A percentile compares a stretch with the other conserved stretches of the same genome.
These are phyloP conservation scores for Leuciscus waleckii DNA, from an alignment of 2,797 vertebrate species.

Conservation along the genomic window DNA sequence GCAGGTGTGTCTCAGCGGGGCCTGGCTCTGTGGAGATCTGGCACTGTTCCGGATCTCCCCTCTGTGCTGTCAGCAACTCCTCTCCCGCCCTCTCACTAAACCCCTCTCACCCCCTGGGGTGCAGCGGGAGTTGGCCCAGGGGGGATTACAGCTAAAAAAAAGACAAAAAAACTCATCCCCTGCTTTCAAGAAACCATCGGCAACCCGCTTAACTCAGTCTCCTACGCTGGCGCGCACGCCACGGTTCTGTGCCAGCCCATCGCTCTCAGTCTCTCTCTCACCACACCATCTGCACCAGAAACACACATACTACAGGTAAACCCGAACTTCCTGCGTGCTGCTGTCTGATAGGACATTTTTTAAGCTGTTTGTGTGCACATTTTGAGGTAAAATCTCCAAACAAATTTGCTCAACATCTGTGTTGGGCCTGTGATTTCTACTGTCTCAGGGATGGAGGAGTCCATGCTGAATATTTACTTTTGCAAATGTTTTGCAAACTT, in stretches of 20 bases:
- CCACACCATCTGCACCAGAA: constrained; percentile 74
- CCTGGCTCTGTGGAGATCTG: constrained; percentile 60
- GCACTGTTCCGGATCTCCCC: constrained; percentile 60
- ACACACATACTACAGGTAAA: constrained; percentile 76
- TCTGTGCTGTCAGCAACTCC: constrained; percentile 65
- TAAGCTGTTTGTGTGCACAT: constrained; percentile 53
- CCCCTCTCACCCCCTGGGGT: constrained; percentile 71
- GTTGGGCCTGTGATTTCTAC: constrained; percentile 51
- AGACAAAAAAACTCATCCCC: constrained; percentile 70
- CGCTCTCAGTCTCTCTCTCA: constrained; percentile 63
- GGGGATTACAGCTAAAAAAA: constrained; percentile 80
- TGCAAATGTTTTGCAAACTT: constrained; percentile 26
- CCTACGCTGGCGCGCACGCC: constrained; percentile 72
- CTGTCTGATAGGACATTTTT: constrained; percentile 74
- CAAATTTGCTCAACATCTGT: constrained; percentile 53
- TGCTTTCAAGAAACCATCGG: constrained; percentile 65
- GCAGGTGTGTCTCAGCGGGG: constrained; percentile 62
- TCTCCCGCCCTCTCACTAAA: constrained; percentile 65
- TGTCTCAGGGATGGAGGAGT: constrained; percentile 32
- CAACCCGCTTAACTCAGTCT: constrained; percentile 74
- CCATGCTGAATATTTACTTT: constrained; percentile 53
- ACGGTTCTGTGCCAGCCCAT: constrained; percentile 54
- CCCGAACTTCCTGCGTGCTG: constrained; percentile 64
- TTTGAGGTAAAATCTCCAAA: constrained; percentile 47
- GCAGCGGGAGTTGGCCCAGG: constrained; percentile 78